Percentiles rank a stretch among this genome's conserved stretches.
These are phyloP conservation scores for Pagetopsis macropterus DNA, from an alignment of 2,797 vertebrate genomes.

Conservation along the genomic window DNA sequence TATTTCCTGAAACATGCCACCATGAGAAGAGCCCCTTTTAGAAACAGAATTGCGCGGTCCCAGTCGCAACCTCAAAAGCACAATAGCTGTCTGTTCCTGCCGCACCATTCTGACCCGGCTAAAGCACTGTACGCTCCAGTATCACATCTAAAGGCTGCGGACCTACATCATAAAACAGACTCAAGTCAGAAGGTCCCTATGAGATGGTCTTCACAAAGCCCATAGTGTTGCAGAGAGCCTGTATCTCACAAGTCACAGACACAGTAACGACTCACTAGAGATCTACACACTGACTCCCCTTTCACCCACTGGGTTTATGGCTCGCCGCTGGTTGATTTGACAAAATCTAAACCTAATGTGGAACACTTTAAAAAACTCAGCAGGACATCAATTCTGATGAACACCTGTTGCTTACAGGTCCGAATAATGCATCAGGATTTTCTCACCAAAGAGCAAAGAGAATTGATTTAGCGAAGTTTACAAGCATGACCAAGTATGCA, in stretches of 20 bases:
- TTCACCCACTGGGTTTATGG: constrained; percentile 20
- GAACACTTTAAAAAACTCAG: constrained; percentile 19
- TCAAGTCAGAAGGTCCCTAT: constrained; percentile 31
- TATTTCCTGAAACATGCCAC: constrained; percentile 75
- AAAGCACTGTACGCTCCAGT: constrained; percentile 51
- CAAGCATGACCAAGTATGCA: constrained; percentile 76
- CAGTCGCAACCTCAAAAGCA: constrained; percentile 63
- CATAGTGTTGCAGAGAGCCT: constrained; percentile 45
- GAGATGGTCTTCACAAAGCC: constrained; percentile 46
- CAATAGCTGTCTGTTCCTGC: constrained; percentile 81
- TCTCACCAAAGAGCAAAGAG: constrained; percentile 58
- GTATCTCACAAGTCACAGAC: constrained; percentile 28
- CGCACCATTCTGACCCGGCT: constrained; percentile 43
- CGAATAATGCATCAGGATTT: constrained; percentile 60
- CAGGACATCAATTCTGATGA: constrained; percentile 28
- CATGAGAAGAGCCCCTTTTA: constrained; percentile 74
- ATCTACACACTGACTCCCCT: constrained; percentile 9
- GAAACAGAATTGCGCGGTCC: constrained; percentile 64
- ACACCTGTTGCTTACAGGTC: constrained; percentile 69
- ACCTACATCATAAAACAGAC: constrained; percentile 62
- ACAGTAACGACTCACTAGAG: constrained; percentile 31
- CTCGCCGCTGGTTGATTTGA: constrained; percentile 13
- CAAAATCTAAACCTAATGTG: constrained; percentile 23
- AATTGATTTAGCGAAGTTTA: constrained; percentile 72
- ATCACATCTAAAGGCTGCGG: constrained; percentile 54